Base-by-base conservation (phyloP, 2,888 invertebrate genomes). In the Ariolimax columbianus region DNA sequence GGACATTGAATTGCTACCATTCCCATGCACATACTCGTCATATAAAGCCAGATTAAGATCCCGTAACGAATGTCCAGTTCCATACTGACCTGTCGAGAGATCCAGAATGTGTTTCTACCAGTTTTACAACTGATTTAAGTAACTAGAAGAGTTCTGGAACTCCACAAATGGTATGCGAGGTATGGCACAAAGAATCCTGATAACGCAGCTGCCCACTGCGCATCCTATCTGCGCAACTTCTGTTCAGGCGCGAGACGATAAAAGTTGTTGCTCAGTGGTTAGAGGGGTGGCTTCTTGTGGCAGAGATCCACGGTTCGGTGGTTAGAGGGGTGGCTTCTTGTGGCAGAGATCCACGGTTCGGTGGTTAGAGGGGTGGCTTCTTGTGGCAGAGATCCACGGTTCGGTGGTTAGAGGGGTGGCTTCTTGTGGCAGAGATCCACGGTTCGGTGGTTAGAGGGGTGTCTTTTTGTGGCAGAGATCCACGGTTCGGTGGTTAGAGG, bases 141-240 rank as follows among this genome's bases (percentile, higher is more conserved):
- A 89, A 89, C 89, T 88, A 88, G 87, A 88, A 87, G 87, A 89
- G 88, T 90, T 89, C 89, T 88, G 89, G 87, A 89, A 88, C 89
- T 94, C 95, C 94, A 95, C 95, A 95, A 95, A 95, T 97, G 97
- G 97, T 97, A 97, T 97, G 97, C 96, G 96, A 97, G 97, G 97
- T 97, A 97, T 97, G 97, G 97, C 97, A 97, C 97, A 97, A 97
- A 97, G 97, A 97, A 97, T 97, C 97, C 96, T 96, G 97, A 97
- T 97, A 97, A 97, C 97, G 97, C 97, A 96, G 90, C 87, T 86
- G 87, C 84, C 89, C 87, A 90, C 83, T 92, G 93, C 93, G 93
- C 93, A 92, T 88, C 88, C 55, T 83, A 85, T 85, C 88, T 89
- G 92, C 93, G 93, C 93, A 93, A 89, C 91, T 91, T 90, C 87